A percentile compares a stretch with the other conserved stretches of the same genome.
These are phyloP conservation scores for Lycocorax pyrrhopterus DNA, from an alignment of 2,113 vertebrate species.

Conservation along the genomic window DNA sequence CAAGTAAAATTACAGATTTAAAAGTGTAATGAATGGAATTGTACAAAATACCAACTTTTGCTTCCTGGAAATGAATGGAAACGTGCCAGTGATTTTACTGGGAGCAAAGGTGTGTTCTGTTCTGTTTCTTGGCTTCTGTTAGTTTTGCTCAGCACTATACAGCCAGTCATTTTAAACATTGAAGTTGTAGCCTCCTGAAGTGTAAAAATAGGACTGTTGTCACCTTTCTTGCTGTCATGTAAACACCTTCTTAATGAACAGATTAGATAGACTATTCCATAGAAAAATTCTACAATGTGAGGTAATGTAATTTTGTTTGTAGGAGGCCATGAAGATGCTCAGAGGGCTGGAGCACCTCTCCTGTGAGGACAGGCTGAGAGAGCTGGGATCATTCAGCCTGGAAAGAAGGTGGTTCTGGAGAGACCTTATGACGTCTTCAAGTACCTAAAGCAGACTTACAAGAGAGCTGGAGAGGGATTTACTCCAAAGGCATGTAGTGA, in stretches of 20 bases:
- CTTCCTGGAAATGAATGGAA: neutral
- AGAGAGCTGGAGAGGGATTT: neutral
- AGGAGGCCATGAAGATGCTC: neutral
- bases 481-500: neutral
- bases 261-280: neutral
- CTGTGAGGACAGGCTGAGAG: neutral
- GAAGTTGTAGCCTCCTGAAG: neutral
- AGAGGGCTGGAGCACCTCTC: neutral
- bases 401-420: neutral
- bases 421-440: neutral
- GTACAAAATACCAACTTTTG: neutral
- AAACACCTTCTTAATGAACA: neutral
- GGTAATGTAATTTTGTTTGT: neutral
- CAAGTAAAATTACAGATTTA: neutral
- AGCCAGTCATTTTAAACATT: neutral
- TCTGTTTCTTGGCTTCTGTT: neutral
- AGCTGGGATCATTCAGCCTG: neutral
- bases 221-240: neutral
- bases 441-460: too few relatives aligned
- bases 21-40: neutral
- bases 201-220: neutral
- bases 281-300: neutral
- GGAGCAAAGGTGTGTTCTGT: neutral
- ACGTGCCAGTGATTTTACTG: neutral
- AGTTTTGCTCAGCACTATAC: neutral